Evolutionary conservation across 2,797 vertebrate species (phyloP).

Genomic region (Cheirogaleus major): DNA sequence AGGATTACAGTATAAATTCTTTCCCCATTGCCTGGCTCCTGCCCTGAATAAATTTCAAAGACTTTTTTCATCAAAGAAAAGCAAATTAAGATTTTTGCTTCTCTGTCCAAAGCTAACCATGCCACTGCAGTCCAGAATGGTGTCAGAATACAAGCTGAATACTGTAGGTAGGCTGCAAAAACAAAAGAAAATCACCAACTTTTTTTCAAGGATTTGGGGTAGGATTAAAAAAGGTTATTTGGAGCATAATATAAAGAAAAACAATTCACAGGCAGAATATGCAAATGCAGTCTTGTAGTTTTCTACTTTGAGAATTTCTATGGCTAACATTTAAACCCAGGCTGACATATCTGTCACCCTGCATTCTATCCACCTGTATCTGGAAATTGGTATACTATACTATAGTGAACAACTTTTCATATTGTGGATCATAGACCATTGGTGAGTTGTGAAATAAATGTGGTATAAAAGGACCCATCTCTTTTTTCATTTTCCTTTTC

Average conservation of each 20-base stretch:
- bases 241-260: background rate
- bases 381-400: background rate
- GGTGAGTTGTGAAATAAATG: constrained; percentile 28
- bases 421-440: background rate
- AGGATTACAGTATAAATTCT: constrained; percentile 71
- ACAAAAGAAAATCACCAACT: background rate
- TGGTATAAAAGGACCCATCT: background rate
- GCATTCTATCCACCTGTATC: background rate
- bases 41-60: constrained; percentile 72
- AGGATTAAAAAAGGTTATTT: background rate
- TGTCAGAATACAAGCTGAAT: constrained; percentile 47
- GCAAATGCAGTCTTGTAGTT: background rate
- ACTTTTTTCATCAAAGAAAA: constrained; percentile 63
- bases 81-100: constrained; percentile 71
- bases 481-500: background rate
- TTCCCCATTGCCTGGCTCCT: constrained; percentile 57
- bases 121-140: constrained; percentile 7
- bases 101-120: constrained; percentile 43
- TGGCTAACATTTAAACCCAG: background rate
- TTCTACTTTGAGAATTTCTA: constrained; percentile 23
- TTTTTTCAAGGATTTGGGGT: background rate
- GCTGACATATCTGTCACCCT: background rate
- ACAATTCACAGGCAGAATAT: background rate
- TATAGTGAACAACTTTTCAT: constrained; percentile 39
- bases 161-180: background rate